These are phyloP conservation scores for Drosophila percnosoma DNA, from an alignment of 2,888 invertebrate species.

Conservation along the genomic window DNA sequence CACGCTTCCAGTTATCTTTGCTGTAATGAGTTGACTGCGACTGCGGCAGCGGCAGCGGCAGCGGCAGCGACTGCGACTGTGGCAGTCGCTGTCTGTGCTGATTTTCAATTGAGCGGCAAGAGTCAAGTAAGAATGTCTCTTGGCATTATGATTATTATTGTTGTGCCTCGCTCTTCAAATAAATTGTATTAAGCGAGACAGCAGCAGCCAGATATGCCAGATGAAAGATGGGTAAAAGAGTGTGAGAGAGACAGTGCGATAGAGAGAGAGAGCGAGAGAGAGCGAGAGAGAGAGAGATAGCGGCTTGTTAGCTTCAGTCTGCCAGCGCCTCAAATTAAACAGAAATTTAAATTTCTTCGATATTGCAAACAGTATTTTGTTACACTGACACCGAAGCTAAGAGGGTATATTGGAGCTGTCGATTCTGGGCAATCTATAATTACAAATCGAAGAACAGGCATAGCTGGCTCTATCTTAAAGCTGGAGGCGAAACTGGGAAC, in stretches of 20 bases:
- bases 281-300: conserved; percentile 4
- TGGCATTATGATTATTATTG: conserved; percentile 53
- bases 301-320: not conserved
- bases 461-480: not conserved
- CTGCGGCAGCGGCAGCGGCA: conserved; percentile 17
- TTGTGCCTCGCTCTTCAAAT: conserved; percentile 52
- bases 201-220: conserved; percentile 10
- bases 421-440: not conserved
- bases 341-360: conserved; percentile 23
- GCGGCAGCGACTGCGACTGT: not conserved
- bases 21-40: conserved; percentile 42
- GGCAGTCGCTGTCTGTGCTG: conserved; percentile 12
- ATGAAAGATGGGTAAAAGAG: conserved; percentile 1
- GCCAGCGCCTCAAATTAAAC: conserved; percentile 34
- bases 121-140: conserved; percentile 47
- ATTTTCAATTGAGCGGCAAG: conserved; percentile 25
- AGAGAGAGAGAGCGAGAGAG: not conserved
- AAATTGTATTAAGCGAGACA: conserved; percentile 62
- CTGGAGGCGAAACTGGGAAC: not conserved
- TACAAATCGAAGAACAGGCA: not conserved
- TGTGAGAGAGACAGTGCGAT: too few relatives aligned
- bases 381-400: not conserved
- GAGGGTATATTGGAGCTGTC: not conserved
- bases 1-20: conserved; percentile 24
- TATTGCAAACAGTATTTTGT: not conserved